A percentile compares a stretch with the other conserved stretches of the same genome.
Evolutionary conservation across 35 echinoderm and acorn worm genomes (phyloP).

Genomic region (Heliocidaris erythrogramma): DNA sequence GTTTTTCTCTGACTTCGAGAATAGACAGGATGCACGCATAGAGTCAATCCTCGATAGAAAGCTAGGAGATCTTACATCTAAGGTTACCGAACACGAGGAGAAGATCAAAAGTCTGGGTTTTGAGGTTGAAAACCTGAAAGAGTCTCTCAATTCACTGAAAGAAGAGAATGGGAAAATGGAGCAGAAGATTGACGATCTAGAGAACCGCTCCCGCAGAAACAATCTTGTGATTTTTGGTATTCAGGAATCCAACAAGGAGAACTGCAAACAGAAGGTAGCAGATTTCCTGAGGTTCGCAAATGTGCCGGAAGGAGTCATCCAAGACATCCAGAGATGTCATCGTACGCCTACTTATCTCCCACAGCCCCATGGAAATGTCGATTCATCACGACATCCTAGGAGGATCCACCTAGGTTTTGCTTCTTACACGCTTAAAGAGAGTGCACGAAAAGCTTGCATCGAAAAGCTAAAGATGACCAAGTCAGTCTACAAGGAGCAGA

Average conservation of each 20-base stretch:
- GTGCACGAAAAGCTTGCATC: constrained; percentile 33
- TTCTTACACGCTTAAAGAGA: not conserved
- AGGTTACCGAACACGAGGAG: not conserved
- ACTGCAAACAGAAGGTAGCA: not conserved
- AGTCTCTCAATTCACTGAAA: not conserved
- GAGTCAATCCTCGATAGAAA: not conserved
- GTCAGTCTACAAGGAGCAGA: constrained; percentile 5
- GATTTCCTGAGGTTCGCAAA: constrained; percentile 15
- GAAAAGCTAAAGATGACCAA: not conserved
- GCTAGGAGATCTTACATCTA: not conserved
- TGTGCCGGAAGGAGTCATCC: not conserved
- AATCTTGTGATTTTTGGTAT: constrained; percentile 31
- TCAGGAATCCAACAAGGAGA: not conserved
- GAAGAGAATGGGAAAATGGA: not conserved
- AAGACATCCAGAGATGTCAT: constrained; percentile 40
- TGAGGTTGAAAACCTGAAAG: not conserved
- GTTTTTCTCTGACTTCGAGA: not conserved
- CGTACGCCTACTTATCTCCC: not conserved
- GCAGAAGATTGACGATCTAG: constrained; percentile 36
- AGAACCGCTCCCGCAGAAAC: constrained; percentile 9
- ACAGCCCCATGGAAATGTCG: not conserved
- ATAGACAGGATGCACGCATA: not conserved
- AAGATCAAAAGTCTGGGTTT: not conserved
- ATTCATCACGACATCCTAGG: not conserved
- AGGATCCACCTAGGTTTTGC: constrained; percentile 40